These are phyloP conservation scores for Sebastes fasciatus DNA, from an alignment of 2,113 vertebrate genomes.

Conservation along the genomic window DNA sequence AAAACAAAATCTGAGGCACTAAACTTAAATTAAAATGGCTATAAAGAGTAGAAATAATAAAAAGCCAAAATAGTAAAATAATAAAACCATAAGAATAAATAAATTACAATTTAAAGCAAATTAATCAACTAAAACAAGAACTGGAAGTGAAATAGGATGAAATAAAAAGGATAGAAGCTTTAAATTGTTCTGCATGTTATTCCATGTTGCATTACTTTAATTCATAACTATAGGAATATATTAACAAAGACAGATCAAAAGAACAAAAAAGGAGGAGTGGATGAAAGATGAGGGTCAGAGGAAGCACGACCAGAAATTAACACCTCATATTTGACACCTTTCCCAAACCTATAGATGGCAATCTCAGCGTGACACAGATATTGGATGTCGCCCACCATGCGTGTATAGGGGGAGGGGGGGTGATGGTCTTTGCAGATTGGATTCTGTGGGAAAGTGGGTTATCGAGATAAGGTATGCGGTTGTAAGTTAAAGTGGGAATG, in stretches of 20 bases:
- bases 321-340: slow-evolving; percentile 35
- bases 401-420: not conserved
- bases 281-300: slow-evolving; percentile 4
- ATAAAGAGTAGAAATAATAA: not conserved
- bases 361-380: slow-evolving; percentile 62
- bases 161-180: not conserved
- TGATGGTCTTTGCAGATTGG: slow-evolving; percentile 24
- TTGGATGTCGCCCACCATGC: slow-evolving; percentile 25
- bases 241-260: not conserved
- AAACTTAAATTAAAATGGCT: not conserved
- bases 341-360: slow-evolving; percentile 45
- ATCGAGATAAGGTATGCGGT: slow-evolving; percentile 44
- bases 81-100: not conserved
- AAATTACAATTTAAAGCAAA: not conserved
- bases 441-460: slow-evolving; percentile 51
- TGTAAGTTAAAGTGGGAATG: slow-evolving; percentile 19
- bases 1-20: not conserved
- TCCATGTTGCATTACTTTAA: not conserved
- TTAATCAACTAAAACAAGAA: not conserved
- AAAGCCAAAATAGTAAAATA: not conserved
- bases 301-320: not conserved
- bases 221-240: not conserved
- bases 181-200: too few relatives aligned
- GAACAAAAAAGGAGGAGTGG: not conserved
- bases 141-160: not conserved